Evolutionary conservation across 2,888 invertebrate genomes (phyloP), one percentile per base, ranked within the genome.

Genomic region (Allolobophora icterica): DNA sequence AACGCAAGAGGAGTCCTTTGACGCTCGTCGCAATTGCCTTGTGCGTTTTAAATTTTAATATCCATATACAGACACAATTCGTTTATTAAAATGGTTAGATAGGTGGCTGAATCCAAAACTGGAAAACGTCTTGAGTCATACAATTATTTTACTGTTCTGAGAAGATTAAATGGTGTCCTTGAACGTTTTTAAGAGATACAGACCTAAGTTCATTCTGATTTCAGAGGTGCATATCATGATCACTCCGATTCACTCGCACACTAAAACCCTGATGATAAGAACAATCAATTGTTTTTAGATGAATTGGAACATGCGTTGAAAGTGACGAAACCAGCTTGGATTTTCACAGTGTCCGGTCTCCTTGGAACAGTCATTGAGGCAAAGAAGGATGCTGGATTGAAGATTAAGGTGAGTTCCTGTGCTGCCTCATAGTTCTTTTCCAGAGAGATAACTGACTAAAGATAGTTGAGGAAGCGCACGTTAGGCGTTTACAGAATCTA

Each of bases 301-400:
- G 87, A 87, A 17, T 87, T 87, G 34, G 87, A 87, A 38, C 87
- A 87, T 38, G 87, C 87, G 21, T 21, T 87, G 33, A 87, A 87
- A 38, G 87, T 87, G 11, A 87, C 87, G 35, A 87, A 38, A 17
- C 87, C 87, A 34, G 8, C 87, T 34, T 87, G 87, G 87, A 87
- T 87, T 6, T 4, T 87, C 8, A 87, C 87, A 24, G 87, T 87
- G 19, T 38, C 87, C 19, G 34, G 35, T 34, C 87, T 87, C 6
- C 38, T 87, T 34, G 24, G n/a, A 17, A 87, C 87, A 87, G 87
- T 33, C 1, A 34, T 11, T 8, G 87, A 87, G 24, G 87, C 34
- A 34, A 38, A 21, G 21, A 87, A 24, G 34, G 35, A 34, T 33
- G 38, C 38, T 38, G 24, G 21, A 35, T 34, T 35, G 1, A 87